Conservation (phyloP, 2,113 vertebrate species). For the Nestor notabilis region DNA sequence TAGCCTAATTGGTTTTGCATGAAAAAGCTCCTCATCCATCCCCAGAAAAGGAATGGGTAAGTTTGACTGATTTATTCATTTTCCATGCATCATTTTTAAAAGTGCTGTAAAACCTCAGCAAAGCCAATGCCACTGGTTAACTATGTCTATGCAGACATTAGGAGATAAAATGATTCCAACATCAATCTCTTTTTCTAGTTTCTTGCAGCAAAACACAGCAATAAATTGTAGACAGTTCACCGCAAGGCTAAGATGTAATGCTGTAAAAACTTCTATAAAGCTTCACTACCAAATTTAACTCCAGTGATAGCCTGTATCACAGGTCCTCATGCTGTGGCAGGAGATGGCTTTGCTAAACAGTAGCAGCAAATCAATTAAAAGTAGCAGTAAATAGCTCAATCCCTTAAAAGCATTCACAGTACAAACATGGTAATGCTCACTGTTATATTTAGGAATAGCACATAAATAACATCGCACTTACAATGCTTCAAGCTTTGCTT, state of each 20-base stretch:
- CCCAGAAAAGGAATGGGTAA: neutral
- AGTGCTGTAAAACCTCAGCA: neutral
- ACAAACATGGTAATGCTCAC: neutral
- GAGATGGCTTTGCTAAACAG: neutral
- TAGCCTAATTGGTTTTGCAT: neutral
- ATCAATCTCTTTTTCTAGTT: conserved; percentile 45
- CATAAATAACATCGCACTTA: neutral
- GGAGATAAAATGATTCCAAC: conserved; percentile 24
- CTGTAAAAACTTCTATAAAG: conserved; percentile 35
- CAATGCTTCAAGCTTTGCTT: neutral
- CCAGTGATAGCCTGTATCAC: neutral
- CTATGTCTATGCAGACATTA: neutral
- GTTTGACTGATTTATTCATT: neutral
- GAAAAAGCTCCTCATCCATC: neutral
- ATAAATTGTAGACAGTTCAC: conserved; percentile 44
- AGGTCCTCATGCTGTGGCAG: neutral
- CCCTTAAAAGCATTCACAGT: neutral
- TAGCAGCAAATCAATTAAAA: conserved; percentile 41
- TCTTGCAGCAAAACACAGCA: conserved; percentile 19
- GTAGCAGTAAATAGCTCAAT: conserved; percentile 12
- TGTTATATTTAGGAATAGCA: neutral
- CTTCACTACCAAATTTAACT: conserved; percentile 33
- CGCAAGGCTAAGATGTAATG: conserved; percentile 14
- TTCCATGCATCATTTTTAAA: neutral
- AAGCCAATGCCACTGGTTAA: conserved; percentile 14